Evolutionary conservation across 2,797 vertebrate genomes (phyloP), one percentile per base, ranked within the genome.

Genomic region (Alectoris magna): DNA sequence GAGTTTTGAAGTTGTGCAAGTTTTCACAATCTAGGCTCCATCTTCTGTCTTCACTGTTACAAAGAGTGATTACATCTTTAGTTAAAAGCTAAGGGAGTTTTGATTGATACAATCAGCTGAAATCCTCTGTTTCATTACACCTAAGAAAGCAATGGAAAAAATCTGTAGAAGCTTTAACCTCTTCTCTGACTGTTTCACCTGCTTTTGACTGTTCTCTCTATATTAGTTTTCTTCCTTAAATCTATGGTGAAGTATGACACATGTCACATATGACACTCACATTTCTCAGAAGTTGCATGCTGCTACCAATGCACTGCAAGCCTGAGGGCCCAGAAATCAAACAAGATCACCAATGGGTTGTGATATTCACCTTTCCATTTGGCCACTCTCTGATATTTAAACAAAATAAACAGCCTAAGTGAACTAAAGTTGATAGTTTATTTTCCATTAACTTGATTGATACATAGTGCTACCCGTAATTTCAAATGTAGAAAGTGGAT

Each of bases 311-410:
- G 59, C 71, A 79, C 31, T 64, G 56, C 53, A 88, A 82, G 68
- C 95, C 84, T 62, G 68, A 88, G 72, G 78, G 84, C 38, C 69
- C 80, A 58, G 76, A 96, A 95, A 91, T 72, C 93, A 77, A 91
- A 83, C 26, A 24, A 87, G 12, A 83, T 69, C 63, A 89, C 69
- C 94, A 94, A 77, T 41, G 26, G 44, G 88, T 19, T 44, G 21
- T 17, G 31, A 46, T 13, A 48, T 27, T 83, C 82, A 64, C 46
- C 68, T 95, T 94, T 82, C 83, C 91, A 49, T 84, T 86, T 74
- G 87, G 29, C 71, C 23, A 44, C 41, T 68, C 94, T 91, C 88
- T 89, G 72, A 95, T 72, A 83, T 18, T 69, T 60, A 69, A 72
- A 88, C 24, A 88, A 86, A 80, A 76, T 51, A 39, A 59, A 58